These are phyloP conservation scores for Drosophila pseudoananassae DNA, from an alignment of 1,140 invertebrate genomes.

Conservation along the genomic window DNA sequence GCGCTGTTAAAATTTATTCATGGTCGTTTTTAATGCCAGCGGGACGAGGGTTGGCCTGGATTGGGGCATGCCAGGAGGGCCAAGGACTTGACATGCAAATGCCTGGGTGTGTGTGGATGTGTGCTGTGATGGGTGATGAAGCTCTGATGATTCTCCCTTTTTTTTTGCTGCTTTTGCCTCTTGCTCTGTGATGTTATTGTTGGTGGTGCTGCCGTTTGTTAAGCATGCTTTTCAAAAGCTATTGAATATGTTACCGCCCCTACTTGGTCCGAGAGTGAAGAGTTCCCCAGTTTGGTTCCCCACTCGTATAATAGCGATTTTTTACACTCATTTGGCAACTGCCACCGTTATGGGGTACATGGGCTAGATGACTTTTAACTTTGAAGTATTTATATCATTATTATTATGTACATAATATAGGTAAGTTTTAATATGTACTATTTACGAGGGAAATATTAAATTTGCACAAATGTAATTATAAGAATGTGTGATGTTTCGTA, in stretches of 20 bases:
- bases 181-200: slow-evolving; percentile 47
- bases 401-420: neutral
- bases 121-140: slow-evolving; percentile 46
- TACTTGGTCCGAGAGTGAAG: slow-evolving; percentile 7
- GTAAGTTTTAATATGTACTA: too few species aligned
- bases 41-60: slow-evolving; percentile 21
- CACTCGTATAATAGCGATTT: slow-evolving; percentile 65
- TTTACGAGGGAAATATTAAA: too few species aligned
- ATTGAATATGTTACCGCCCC: slow-evolving; percentile 73
- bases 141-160: slow-evolving; percentile 49
- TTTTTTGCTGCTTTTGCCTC: slow-evolving; percentile 46
- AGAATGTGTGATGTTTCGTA: too few species aligned
- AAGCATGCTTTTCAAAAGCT: slow-evolving; percentile 78
- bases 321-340: slow-evolving; percentile 67
- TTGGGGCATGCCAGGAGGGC: slow-evolving; percentile 11
- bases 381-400: neutral
- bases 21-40: slow-evolving; percentile 74
- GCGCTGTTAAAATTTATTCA: slow-evolving; percentile 81
- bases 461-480: too few species aligned
- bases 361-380: neutral
- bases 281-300: slow-evolving; percentile 15
- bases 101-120: slow-evolving; percentile 54
- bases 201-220: slow-evolving; percentile 57
- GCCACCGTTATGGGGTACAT: slow-evolving; percentile 16
- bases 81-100: slow-evolving; percentile 78